Evolutionary conservation across 2,888 invertebrate genomes (phyloP), one percentile per base, ranked within the genome.

Genomic region (Lasioglossum figueresi): DNA sequence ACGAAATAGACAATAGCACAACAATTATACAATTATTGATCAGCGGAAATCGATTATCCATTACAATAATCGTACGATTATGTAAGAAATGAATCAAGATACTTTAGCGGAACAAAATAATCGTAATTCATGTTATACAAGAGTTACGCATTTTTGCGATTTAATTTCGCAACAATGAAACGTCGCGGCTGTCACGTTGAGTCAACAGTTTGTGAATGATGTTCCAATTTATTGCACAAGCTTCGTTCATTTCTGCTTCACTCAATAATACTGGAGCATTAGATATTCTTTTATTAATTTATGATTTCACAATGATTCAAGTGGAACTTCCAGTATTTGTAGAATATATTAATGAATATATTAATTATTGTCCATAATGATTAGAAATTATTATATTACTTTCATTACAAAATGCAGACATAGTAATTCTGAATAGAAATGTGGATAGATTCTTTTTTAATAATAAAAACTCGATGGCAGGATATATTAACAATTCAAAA

Each of bases 11-110:
- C 68, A 8, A 12, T 59, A 48, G 70, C 43, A 27, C 45, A 34
- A 59, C 14, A 31, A 76, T 80, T 59, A 37, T 8, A 74, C 23
- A 72, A 74, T 79, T 56, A 27, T 56, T 37, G 80, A 31, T 5
- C 6, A 43, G 19, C 59, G 45, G 23, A 68, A 45, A 68, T 80
- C 45, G 56, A 43, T 74, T 80, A 74, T 19, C 40, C 59, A 70
- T 76, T 78, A 75, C 74, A 23, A 43, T 74, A 74, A 84, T 82
- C 74, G 40, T 59, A 12, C 6, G 40, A 70, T 84, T 84, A 71
- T 70, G 27, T 34, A 78, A 75, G 40, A 6, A 12, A 14, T 6
- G 12, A 40, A 23, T 43, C 16, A 3, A 10, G 40, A 70, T 68
- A 82, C 34, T 31, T 48, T 16, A 27, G 37, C n/a, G 27, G n/a